phyloP scores from a whole-genome alignment of 2,888 invertebrate species.

The Scaptomyza cyrtandrae region DNA sequence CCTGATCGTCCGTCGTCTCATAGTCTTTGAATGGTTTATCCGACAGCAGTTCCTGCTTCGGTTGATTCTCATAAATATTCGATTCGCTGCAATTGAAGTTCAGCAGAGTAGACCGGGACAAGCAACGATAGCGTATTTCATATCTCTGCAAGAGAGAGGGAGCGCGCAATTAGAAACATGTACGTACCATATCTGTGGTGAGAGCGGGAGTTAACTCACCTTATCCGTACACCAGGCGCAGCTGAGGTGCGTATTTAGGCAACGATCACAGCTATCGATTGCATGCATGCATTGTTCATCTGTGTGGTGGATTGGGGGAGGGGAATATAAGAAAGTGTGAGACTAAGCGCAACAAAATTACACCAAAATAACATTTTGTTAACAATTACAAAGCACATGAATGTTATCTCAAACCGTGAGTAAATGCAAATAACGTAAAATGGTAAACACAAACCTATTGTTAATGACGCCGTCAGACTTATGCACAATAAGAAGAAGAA shows the following conservation, averaged over 20 bases:
- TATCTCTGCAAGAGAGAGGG: slow-evolving; percentile 59
- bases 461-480: slow-evolving; percentile 21
- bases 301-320: slow-evolving; percentile 39
- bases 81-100: slow-evolving; percentile 66
- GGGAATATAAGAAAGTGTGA: background rate
- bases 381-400: background rate
- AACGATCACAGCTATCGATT: slow-evolving; percentile 76
- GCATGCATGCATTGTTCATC: slow-evolving; percentile 78
- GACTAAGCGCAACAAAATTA: background rate
- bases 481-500: slow-evolving; percentile 15
- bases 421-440: background rate
- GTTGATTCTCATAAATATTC: slow-evolving; percentile 79
- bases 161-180: slow-evolving; percentile 2
- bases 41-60: slow-evolving; percentile 60
- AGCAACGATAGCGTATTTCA: slow-evolving; percentile 73
- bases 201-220: slow-evolving; percentile 56
- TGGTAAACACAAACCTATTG: slow-evolving; percentile 51
- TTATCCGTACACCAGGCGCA: slow-evolving; percentile 84
- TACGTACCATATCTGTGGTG: background rate
- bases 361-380: background rate
- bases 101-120: slow-evolving; percentile 71
- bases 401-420: background rate
- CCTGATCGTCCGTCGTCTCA: slow-evolving; percentile 76
- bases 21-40: slow-evolving; percentile 79
- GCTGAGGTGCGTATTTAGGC: slow-evolving; percentile 61